These are phyloP conservation scores for Aplidium turbinatum DNA, from an alignment of 23 tunicate species.

Conservation along the genomic window DNA sequence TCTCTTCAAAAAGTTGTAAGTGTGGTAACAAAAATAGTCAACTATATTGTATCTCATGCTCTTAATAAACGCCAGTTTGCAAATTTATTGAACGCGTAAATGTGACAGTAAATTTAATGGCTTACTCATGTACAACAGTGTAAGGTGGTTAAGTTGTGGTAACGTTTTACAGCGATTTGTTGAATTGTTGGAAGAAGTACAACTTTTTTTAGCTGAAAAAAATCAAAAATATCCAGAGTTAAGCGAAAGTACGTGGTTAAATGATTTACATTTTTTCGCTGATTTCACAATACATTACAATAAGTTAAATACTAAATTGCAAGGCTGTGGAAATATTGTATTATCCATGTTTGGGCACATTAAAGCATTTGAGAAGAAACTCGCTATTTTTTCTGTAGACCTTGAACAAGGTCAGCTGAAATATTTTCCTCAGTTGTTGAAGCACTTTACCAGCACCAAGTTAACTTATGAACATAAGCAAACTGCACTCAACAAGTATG, in stretches of 20 bases:
- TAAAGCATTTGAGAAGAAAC: slow-evolving; percentile 40
- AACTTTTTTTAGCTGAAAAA: slow-evolving; percentile 17
- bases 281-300: slow-evolving; percentile 28
- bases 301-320: slow-evolving; percentile 16
- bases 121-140: slow-evolving; percentile 10
- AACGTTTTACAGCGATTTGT: slow-evolving; percentile 22
- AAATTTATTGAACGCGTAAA: slow-evolving; percentile 14
- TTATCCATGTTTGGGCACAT: slow-evolving; percentile 6
- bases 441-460: slow-evolving; percentile 28
- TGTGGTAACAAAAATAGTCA: slow-evolving; percentile 21
- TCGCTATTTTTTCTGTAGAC: slow-evolving; percentile 18
- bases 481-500: slow-evolving; percentile 18
- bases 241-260: slow-evolving; percentile 20
- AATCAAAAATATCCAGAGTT: slow-evolving; percentile 12
- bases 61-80: slow-evolving; percentile 10
- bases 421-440: slow-evolving; percentile 18
- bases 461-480: slow-evolving; percentile 7
- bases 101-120: slow-evolving; percentile 15
- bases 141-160: slow-evolving; percentile 25
- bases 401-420: slow-evolving; percentile 20
- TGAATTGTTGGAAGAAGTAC: slow-evolving; percentile 5
- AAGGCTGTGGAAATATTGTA: slow-evolving; percentile 7
- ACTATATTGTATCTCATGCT: slow-evolving; percentile 26
- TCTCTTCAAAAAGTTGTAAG: neutral
- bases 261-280: slow-evolving; percentile 23